These are phyloP conservation scores for Anarrhichthys ocellatus DNA, from an alignment of 2,113 vertebrate genomes.

Conservation along the genomic window DNA sequence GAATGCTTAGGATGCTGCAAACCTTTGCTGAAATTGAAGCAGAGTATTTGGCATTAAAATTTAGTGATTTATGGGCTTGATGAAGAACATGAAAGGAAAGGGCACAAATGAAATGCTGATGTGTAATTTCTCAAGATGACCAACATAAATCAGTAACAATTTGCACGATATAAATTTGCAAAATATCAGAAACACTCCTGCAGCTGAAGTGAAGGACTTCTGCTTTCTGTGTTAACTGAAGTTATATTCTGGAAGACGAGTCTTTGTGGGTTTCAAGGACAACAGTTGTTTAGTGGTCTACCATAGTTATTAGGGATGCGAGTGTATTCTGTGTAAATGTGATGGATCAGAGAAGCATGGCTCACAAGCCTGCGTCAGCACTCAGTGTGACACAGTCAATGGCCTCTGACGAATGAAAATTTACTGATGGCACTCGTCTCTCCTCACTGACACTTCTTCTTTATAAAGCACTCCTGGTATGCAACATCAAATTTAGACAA, in stretches of 20 bases:
- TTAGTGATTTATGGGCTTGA: slow-evolving; percentile 35
- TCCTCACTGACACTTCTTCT: slow-evolving; percentile 26
- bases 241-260: not conserved
- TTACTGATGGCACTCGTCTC: slow-evolving; percentile 36
- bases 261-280: not conserved
- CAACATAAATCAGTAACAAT: slow-evolving; percentile 2
- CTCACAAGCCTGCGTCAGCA: slow-evolving; percentile 60
- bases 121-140: slow-evolving; percentile 13
- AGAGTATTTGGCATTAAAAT: slow-evolving; percentile 25
- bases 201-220: not conserved
- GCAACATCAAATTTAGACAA: not conserved
- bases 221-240: not conserved
- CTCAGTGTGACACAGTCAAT: slow-evolving; percentile 64
- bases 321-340: slow-evolving; percentile 50
- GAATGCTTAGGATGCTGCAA: slow-evolving; percentile 36
- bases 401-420: slow-evolving; percentile 72
- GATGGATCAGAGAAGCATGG: slow-evolving; percentile 67
- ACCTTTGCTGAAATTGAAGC: slow-evolving; percentile 33
- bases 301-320: slow-evolving; percentile 12
- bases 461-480: slow-evolving; percentile 34
- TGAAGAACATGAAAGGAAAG: slow-evolving; percentile 25
- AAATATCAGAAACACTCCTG: not conserved
- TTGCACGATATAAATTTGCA: not conserved
- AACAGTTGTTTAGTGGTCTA: slow-evolving; percentile 14
- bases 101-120: slow-evolving; percentile 15